Evolutionary conservation across 2,113 vertebrate genomes (phyloP), one percentile per base, ranked within the genome.

Genomic region (Pungitius pungitius): DNA sequence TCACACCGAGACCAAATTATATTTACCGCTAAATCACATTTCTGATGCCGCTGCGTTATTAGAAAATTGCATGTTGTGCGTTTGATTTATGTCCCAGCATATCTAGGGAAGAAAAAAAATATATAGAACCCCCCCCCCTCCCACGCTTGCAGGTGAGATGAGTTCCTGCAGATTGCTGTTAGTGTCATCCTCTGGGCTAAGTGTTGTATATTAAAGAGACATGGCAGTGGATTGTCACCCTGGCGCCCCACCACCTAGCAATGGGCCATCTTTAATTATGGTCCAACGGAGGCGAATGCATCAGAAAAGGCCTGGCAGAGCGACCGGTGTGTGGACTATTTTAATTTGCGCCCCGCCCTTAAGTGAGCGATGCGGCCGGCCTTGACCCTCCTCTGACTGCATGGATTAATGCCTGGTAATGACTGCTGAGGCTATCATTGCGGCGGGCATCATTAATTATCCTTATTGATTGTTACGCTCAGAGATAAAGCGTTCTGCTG

Each of bases 391-490:
- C 93, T 86, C 95, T 95, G 96, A 96, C 96, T 96, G 95, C 95
- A 95, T 95, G 96, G 96, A 97, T 97, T 97, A 98, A 98, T 98
- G 96, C 94, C 93, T 94, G 93, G 94, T 96, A 96, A 97, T 98
- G 96, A 98, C 96, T 97, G 97, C 96, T 97, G 95, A 96, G 96
- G 96, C 96, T 96, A 96, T 99, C 96, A 98, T 96, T 96, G 96
- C 95, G 95, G 95, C 95, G 95, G 96, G 97, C 97, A 97, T 98
- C 97, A 99, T 99, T 99, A 99, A 99, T 99, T 99, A 98, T 99
- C 97, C 95, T 97, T 98, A 99, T 99, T 99, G 98, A 99, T 99
- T 97, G 96, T 94, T 95, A 95, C 96, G 96, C 96, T 97, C 96
- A 95, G 95, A 98, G 97, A 97, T 98, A 97, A 98, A 98, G 96